Conservation (phyloP, 2,113 vertebrate species). For the Garra rufa region DNA sequence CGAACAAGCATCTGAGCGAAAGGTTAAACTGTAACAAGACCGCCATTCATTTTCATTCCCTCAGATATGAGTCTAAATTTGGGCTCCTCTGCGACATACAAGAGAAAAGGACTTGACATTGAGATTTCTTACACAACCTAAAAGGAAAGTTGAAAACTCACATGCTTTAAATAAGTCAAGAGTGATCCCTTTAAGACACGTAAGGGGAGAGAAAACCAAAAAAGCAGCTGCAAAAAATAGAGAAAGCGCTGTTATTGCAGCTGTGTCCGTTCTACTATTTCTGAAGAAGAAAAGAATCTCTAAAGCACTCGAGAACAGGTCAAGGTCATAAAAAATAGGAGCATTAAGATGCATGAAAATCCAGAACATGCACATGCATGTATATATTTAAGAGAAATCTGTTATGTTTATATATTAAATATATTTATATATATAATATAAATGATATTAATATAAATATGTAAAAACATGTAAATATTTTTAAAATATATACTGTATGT, state of each 20-base stretch:
- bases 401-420: too few relatives aligned
- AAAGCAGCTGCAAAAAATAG: not conserved
- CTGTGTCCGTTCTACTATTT: constrained; percentile 48
- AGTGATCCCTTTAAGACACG: not conserved
- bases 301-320: not conserved
- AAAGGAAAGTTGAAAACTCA: constrained; percentile 29
- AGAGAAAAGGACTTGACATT: constrained; percentile 13
- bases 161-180: not conserved
- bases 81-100: constrained; percentile 24
- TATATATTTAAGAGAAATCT: too few relatives aligned
- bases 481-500: too few relatives aligned
- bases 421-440: too few relatives aligned
- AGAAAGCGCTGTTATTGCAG: constrained; percentile 49
- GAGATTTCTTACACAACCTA: constrained; percentile 28
- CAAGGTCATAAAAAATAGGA: not conserved
- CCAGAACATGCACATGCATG: too few relatives aligned
- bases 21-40: constrained; percentile 2
- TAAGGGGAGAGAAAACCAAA: constrained; percentile 8
- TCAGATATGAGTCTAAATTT: constrained; percentile 20
- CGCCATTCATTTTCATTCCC: not conserved
- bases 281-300: constrained; percentile 11
- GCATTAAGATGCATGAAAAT: too few relatives aligned
- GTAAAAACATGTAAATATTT: too few relatives aligned
- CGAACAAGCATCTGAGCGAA: constrained; percentile 2
- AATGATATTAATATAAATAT: too few relatives aligned